phyloP scores from a whole-genome alignment of 2,888 invertebrate species.

The Stegophylla sp. region DNA sequence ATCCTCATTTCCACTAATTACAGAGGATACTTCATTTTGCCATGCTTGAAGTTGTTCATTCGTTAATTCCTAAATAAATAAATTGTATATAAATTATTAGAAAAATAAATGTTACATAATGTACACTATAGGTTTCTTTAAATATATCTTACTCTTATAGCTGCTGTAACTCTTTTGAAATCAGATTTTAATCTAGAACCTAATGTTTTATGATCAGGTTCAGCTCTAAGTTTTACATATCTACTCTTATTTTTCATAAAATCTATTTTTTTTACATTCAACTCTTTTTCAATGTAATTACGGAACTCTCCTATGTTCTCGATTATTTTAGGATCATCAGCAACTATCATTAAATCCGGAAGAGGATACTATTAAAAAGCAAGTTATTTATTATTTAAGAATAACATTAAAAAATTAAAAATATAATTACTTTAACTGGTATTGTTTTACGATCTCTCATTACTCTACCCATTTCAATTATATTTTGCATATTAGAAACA shows the following conservation, averaged over 20 bases:
- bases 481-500: slow-evolving; percentile 90
- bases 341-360: slow-evolving; percentile 93
- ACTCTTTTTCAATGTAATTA: slow-evolving; percentile 87
- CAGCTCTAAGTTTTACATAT: slow-evolving; percentile 88
- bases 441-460: slow-evolving; percentile 91
- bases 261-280: slow-evolving; percentile 86
- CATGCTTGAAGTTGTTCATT: slow-evolving; percentile 60
- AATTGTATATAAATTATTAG: neutral
- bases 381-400: neutral
- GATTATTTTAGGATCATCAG: slow-evolving; percentile 80
- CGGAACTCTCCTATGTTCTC: slow-evolving; percentile 80
- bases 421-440: slow-evolving; percentile 76
- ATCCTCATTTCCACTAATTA: slow-evolving; percentile 71
- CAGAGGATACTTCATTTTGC: slow-evolving; percentile 53
- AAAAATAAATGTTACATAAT: neutral
- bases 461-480: slow-evolving; percentile 92
- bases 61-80: slow-evolving; percentile 56
- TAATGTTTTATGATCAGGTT: slow-evolving; percentile 91
- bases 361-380: slow-evolving; percentile 77
- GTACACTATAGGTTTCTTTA: neutral
- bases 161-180: slow-evolving; percentile 84
- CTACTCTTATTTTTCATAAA: slow-evolving; percentile 88
- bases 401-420: no score
- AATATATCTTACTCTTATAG: slow-evolving; percentile 71
- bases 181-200: slow-evolving; percentile 88